Percentiles rank a stretch among this genome's conserved stretches.
Conservation (phyloP, 2,113 vertebrate genomes). For the Amphiprion ocellaris region DNA sequence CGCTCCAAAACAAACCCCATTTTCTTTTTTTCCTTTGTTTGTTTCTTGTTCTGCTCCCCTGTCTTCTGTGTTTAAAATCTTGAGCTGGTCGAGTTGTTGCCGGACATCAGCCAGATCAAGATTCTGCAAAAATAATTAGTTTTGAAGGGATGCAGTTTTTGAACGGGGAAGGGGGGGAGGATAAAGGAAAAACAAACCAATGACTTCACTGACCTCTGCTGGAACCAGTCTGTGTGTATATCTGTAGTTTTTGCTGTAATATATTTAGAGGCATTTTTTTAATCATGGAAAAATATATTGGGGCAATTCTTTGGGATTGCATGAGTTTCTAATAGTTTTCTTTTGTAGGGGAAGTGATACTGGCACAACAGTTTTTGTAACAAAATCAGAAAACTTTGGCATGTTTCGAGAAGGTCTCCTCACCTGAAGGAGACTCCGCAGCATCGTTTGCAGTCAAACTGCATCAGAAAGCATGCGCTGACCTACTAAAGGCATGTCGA, state of each 20-base stretch:
- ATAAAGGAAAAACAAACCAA: conserved; percentile 35
- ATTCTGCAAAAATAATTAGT: conserved; percentile 31
- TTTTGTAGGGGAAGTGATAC: conserved; percentile 76
- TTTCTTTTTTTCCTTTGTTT: not conserved
- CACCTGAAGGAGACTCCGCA: conserved; percentile 10
- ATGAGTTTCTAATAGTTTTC: conserved; percentile 80
- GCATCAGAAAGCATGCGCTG: conserved; percentile 42
- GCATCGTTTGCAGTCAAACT: conserved; percentile 51
- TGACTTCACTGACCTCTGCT: conserved; percentile 71
- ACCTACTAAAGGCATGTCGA: conserved; percentile 33
- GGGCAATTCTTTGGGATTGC: conserved; percentile 84
- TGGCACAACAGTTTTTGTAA: conserved; percentile 72
- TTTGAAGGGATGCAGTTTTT: conserved; percentile 34
- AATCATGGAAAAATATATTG: conserved; percentile 80
- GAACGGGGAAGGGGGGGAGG: conserved; percentile 15
- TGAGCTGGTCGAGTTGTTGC: conserved; percentile 19
- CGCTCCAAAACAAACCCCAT: conserved; percentile 13
- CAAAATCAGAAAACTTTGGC: conserved; percentile 65
- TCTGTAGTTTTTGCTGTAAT: conserved; percentile 85
- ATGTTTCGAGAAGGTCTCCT: conserved; percentile 65
- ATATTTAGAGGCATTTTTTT: conserved; percentile 86
- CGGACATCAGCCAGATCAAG: conserved; percentile 21
- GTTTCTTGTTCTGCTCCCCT: not conserved
- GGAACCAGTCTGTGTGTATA: conserved; percentile 83
- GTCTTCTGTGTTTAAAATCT: conserved; percentile 16